A percentile compares a stretch with the other conserved stretches of the same genome.
phyloP scores from a whole-genome alignment of 2,113 vertebrate genomes.

The Nannobrachium achirus region DNA sequence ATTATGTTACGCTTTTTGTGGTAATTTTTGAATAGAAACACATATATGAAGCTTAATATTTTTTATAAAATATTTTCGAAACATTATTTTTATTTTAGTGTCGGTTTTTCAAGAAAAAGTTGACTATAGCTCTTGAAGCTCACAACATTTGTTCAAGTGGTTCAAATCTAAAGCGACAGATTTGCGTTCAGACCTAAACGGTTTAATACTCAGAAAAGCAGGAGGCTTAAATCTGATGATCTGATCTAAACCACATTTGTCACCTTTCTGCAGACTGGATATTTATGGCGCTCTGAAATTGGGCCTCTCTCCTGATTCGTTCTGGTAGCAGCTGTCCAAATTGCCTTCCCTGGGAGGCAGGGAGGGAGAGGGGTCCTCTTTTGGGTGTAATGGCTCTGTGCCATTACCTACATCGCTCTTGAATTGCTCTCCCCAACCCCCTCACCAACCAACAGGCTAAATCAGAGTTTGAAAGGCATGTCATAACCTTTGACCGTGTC shows the following conservation, averaged over 20 bases:
- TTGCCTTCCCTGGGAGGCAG: conserved; percentile 57
- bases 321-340: conserved; percentile 65
- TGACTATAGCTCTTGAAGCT: too few relatives aligned
- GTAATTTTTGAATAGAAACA: too few relatives aligned
- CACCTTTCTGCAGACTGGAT: conserved; percentile 62
- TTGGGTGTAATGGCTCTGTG: conserved; percentile 53
- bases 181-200: too few relatives aligned
- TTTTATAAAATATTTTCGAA: too few relatives aligned
- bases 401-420: conserved; percentile 53
- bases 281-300: conserved; percentile 59
- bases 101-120: too few relatives aligned
- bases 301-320: conserved; percentile 65
- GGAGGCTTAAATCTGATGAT: conserved; percentile 55
- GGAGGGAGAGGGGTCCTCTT: conserved; percentile 29
- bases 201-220: conserved; percentile 43
- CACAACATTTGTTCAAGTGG: too few relatives aligned
- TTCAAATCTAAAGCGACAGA: too few relatives aligned
- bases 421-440: conserved; percentile 12
- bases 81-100: too few relatives aligned
- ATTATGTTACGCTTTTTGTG: too few relatives aligned
- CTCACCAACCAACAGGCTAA: conserved; percentile 22
- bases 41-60: too few relatives aligned
- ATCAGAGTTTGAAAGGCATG: conserved; percentile 19
- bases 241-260: conserved; percentile 69
- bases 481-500: neutral